Evolutionary conservation across 2,888 invertebrate genomes (phyloP), one percentile per base, ranked within the genome.

Genomic region (Caenorhabditis imperialis): DNA sequence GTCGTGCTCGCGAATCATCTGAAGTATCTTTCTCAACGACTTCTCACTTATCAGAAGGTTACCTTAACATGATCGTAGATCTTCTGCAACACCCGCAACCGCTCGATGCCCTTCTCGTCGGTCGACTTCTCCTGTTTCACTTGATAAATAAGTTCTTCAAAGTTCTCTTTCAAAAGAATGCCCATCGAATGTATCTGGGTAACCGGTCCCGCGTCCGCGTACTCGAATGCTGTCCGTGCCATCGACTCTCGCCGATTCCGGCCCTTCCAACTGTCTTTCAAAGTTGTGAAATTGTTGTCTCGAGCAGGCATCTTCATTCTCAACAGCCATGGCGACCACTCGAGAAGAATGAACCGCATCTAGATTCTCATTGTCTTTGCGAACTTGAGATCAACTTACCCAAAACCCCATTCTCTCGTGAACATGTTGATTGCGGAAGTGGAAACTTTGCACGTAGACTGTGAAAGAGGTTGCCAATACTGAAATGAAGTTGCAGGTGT

Each of bases 1-100:
- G 69, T 82, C 81, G 54, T 80, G 76, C 47, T 83, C 81, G 6
- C 85, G 84, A 33, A 85, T 83, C 82, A 82, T 84, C 83, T 84
- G 67, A 23, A 81, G 71, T 8, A 38, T n/a, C n/a, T n/a, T n/a
- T n/a, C n/a, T n/a, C n/a, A n/a, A n/a, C n/a, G n/a, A n/a, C n/a
- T n/a, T n/a, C n/a, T n/a, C n/a, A n/a, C n/a, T n/a, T n/a, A n/a
- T n/a, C n/a, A n/a, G n/a, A n/a, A n/a, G n/a, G n/a, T n/a, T 38
- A 84, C 85, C 78, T 84, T 84, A 5, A 85, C 81, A 71, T 84
- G 84, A 38, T 84, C 75, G 55, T 84, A 84, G 23, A 85, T 85
- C 40, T 79, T 77, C 61, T 85, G 79, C 16, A 85, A 58, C 16
- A 81, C 62, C 40, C 72, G 48, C n/a, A 85, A 38, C 44, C 81